These are phyloP conservation scores for Paralichthys olivaceus DNA, from an alignment of 2,113 vertebrate species.

Conservation along the genomic window DNA sequence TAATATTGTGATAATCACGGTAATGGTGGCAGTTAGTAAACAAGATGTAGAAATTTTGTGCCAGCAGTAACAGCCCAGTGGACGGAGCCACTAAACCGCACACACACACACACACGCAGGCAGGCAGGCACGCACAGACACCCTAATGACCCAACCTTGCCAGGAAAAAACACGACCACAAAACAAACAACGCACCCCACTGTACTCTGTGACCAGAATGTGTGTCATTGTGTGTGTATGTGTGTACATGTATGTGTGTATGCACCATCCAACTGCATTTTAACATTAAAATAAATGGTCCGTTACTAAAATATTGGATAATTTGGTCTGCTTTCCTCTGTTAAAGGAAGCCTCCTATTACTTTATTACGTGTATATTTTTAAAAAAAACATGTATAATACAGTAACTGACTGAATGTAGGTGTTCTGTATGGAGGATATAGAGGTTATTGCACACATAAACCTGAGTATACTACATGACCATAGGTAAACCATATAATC, in stretches of 20 bases:
- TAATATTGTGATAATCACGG: conserved; percentile 58
- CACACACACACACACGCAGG: conserved; percentile 16
- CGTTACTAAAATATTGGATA: conserved; percentile 7
- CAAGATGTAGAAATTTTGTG: conserved; percentile 61
- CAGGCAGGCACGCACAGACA: conserved; percentile 53
- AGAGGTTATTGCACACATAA: not conserved
- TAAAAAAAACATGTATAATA: not conserved
- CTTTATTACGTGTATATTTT: conserved; percentile 16
- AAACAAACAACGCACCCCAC: conserved; percentile 72
- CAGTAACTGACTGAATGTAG: not conserved
- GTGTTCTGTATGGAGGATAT: not conserved
- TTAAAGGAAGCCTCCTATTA: conserved; percentile 22
- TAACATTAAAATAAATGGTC: conserved; percentile 15
- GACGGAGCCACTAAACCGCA: conserved; percentile 25
- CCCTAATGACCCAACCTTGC: conserved; percentile 75
- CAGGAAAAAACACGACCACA: conserved; percentile 73
- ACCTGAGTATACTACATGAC: conserved; percentile 9
- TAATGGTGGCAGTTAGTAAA: conserved; percentile 68
- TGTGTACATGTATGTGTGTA: conserved; percentile 34
- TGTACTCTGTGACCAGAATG: conserved; percentile 52
- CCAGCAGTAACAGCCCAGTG: conserved; percentile 53
- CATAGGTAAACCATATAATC: conserved; percentile 17
- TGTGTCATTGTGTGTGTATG: conserved; percentile 34
- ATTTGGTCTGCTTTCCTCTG: not conserved
- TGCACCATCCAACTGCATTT: not conserved